These are phyloP conservation scores for Poeciliopsis retropinna DNA, from an alignment of 2,113 vertebrate species.

Conservation along the genomic window DNA sequence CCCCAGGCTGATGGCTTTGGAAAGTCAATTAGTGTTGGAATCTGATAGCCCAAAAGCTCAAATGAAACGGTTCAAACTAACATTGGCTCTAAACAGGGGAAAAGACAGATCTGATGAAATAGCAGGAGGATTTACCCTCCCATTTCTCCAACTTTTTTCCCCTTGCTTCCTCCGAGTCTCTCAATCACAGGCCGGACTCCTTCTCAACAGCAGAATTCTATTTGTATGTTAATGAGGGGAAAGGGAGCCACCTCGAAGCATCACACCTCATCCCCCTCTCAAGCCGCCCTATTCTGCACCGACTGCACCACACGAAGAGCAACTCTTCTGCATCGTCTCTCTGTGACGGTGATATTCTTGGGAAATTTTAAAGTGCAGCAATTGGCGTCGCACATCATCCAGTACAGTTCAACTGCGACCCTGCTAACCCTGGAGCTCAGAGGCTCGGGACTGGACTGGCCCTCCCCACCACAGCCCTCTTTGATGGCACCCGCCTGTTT, in stretches of 20 bases:
- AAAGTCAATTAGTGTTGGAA: conserved; percentile 77
- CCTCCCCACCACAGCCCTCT: conserved; percentile 48
- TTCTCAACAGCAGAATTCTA: conserved; percentile 80
- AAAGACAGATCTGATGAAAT: conserved; percentile 75
- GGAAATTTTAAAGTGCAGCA: neutral
- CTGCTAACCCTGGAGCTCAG: conserved; percentile 39
- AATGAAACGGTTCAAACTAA: conserved; percentile 69
- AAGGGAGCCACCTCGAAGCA: conserved; percentile 65
- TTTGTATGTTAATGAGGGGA: conserved; percentile 83
- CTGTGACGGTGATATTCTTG: neutral
- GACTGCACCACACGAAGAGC: conserved; percentile 21
- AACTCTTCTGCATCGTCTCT: conserved; percentile 10
- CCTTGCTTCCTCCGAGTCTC: conserved; percentile 2
- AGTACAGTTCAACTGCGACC: conserved; percentile 39
- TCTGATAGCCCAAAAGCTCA: conserved; percentile 74
- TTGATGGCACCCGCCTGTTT: conserved; percentile 66
- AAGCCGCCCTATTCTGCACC: conserved; percentile 13
- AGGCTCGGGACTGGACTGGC: conserved; percentile 25
- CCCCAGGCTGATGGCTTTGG: conserved; percentile 65
- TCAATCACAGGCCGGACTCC: conserved; percentile 74
- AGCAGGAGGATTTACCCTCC: conserved; percentile 64
- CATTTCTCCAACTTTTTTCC: conserved; percentile 39
- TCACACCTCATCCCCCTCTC: conserved; percentile 27
- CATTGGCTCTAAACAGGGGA: conserved; percentile 70
- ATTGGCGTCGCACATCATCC: neutral